These are phyloP conservation scores for Pelochelys cantorii DNA, from an alignment of 2,797 vertebrate species.

Conservation along the genomic window DNA sequence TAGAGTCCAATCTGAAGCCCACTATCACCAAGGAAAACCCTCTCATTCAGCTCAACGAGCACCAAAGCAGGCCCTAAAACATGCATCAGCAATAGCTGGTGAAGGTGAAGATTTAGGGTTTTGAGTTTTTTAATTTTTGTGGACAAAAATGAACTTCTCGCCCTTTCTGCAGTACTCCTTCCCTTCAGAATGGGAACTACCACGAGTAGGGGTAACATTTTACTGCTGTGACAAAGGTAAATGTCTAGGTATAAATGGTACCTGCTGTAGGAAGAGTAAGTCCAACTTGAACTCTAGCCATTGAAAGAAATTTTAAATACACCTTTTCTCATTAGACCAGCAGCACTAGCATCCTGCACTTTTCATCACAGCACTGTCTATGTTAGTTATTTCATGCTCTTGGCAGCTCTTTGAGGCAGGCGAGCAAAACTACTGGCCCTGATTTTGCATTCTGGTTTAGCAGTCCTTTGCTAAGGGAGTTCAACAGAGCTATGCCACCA, in stretches of 20 bases:
- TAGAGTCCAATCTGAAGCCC: neutral
- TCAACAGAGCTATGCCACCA: neutral
- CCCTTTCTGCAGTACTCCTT: accelerated
- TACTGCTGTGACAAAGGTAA: neutral
- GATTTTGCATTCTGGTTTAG: neutral
- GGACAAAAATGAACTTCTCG: neutral
- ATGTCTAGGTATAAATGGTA: neutral
- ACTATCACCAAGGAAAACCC: neutral
- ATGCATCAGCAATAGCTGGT: no score
- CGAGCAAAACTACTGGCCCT: neutral
- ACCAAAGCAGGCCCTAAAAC: neutral
- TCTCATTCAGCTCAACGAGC: neutral
- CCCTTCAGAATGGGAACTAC: neutral
- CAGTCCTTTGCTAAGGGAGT: neutral
- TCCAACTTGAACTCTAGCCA: neutral
- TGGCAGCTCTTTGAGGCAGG: neutral
- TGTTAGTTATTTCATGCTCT: neutral
- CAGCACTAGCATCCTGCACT: neutral
- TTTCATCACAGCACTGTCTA: neutral
- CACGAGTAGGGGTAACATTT: neutral
- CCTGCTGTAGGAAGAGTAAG: neutral
- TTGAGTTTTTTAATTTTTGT: neutral
- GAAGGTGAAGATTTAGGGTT: neutral
- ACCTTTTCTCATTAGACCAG: neutral
- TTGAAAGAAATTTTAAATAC: neutral